Evolutionary conservation across 2,797 vertebrate species (phyloP).

Genomic region (Numenius phaeopus): DNA sequence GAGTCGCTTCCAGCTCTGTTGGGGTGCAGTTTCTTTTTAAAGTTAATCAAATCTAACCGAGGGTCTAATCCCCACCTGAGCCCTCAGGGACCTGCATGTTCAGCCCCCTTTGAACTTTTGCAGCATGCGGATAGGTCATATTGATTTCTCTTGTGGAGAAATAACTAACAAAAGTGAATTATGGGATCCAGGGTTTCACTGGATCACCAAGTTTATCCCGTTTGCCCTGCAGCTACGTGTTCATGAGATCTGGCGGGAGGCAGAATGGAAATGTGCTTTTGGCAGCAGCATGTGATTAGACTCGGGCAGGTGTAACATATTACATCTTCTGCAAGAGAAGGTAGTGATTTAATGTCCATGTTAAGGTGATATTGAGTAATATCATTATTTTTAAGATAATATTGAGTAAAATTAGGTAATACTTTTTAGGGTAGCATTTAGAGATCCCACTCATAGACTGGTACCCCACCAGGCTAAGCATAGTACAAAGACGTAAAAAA

Average conservation of each 20-base stretch:
- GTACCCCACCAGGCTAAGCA: background rate
- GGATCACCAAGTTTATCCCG: background rate
- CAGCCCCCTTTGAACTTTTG: background rate
- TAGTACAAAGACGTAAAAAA: fast-evolving
- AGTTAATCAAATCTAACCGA: background rate
- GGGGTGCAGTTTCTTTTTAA: background rate
- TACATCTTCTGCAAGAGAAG: background rate
- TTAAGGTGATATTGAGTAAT: background rate
- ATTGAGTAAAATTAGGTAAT: background rate
- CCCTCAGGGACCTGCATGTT: background rate
- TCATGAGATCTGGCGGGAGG: background rate
- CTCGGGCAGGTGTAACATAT: background rate
- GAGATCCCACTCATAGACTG: background rate
- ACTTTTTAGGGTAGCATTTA: background rate
- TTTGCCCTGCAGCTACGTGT: background rate
- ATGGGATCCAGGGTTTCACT: background rate
- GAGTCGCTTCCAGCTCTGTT: background rate
- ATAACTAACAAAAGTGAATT: background rate
- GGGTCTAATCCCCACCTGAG: background rate
- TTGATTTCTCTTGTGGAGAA: background rate
- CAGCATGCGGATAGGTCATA: background rate
- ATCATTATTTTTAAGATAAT: background rate
- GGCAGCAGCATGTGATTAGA: background rate
- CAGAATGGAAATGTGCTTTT: background rate
- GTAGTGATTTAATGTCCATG: background rate